Conservation (phyloP, 2,113 vertebrate genomes). For the Synchiropus splendidus region DNA sequence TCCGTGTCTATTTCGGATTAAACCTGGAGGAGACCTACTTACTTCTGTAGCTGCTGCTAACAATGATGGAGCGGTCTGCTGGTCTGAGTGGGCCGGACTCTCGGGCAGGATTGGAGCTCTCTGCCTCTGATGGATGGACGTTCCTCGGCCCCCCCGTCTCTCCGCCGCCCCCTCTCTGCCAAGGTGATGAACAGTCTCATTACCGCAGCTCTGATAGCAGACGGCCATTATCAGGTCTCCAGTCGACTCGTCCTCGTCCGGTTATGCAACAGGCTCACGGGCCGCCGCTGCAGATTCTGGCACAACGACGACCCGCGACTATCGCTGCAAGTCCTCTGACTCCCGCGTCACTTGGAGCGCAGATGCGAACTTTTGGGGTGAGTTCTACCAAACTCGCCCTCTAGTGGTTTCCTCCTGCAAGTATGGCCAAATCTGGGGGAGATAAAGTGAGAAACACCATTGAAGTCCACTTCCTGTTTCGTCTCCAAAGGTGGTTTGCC, state of each 20-base stretch:
- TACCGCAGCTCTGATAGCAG: constrained; percentile 43
- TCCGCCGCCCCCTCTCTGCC: not conserved
- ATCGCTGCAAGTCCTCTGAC: too few species aligned
- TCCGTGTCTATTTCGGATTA: too few species aligned
- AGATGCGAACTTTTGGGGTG: too few species aligned
- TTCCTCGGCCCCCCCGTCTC: constrained; percentile 31
- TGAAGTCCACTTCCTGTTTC: too few species aligned
- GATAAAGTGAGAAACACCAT: too few species aligned
- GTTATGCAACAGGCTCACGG: constrained; percentile 32
- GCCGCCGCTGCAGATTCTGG: constrained; percentile 3
- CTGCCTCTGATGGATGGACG: constrained; percentile 48
- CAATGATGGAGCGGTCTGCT: constrained; percentile 42
- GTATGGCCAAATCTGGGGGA: too few species aligned
- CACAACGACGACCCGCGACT: constrained; percentile 11
- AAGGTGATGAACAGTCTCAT: constrained; percentile 53
- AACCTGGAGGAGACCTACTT: too few species aligned
- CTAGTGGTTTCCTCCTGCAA: too few species aligned
- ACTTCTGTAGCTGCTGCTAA: constrained; percentile 4
- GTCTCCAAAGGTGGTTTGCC: too few species aligned
- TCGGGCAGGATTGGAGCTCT: constrained; percentile 15
- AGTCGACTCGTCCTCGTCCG: constrained; percentile 21
- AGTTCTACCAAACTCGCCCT: too few species aligned
- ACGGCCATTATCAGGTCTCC: constrained; percentile 42
- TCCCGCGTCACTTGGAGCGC: too few species aligned
- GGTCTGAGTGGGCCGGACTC: constrained; percentile 17